Conservation (phyloP, 37 sponge, comb jelly and placozoan species). For the Bolinopsis microptera region DNA sequence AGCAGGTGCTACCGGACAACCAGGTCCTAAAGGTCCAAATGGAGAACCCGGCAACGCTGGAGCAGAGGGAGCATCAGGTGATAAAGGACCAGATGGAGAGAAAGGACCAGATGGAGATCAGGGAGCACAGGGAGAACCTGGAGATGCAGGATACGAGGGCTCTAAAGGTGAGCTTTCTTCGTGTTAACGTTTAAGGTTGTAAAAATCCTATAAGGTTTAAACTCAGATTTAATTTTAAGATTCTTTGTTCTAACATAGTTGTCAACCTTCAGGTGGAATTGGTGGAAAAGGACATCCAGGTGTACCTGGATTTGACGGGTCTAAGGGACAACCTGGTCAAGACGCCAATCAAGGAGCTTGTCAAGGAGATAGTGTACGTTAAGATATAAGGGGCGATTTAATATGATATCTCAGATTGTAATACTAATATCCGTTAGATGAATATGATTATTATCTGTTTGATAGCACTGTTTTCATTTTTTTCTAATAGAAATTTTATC, state of each 20-base stretch:
- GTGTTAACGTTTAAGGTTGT: too few relatives aligned
- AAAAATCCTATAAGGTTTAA: too few relatives aligned
- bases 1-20: neutral
- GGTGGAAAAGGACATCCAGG: neutral
- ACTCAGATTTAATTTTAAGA: too few relatives aligned
- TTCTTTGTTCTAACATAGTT: neutral
- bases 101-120: slow-evolving; percentile 65
- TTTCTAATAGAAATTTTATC: neutral
- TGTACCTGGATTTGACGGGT: neutral
- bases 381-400: too few relatives aligned
- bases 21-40: neutral
- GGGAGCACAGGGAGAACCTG: slow-evolving; percentile 66
- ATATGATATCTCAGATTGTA: too few relatives aligned
- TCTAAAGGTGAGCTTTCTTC: slow-evolving; percentile 9
- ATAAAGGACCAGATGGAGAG: slow-evolving; percentile 12
- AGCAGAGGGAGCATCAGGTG: slow-evolving; percentile 14
- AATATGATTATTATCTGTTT: too few relatives aligned
- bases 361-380: neutral
- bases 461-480: too few relatives aligned
- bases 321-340: neutral
- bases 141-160: neutral
- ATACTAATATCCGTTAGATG: too few relatives aligned
- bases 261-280: neutral
- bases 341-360: neutral
- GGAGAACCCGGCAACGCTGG: neutral